Conservation (phyloP, 2,888 invertebrate species). For the Escarpia spicata region DNA sequence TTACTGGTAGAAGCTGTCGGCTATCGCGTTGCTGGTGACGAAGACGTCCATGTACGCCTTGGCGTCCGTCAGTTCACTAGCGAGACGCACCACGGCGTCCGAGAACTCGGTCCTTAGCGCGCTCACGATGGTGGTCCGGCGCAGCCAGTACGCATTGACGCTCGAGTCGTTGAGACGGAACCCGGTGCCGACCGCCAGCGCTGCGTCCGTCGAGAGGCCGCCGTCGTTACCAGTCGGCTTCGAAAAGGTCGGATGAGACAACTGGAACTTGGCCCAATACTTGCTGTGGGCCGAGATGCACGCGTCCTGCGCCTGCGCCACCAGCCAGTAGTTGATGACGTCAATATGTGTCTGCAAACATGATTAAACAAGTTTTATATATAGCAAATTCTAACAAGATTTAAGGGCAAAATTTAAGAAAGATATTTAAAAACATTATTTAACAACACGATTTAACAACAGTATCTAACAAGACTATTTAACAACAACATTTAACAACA, state of each 20-base stretch:
- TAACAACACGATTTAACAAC: too few relatives aligned
- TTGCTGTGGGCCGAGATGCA: background rate
- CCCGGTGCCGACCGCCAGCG: background rate
- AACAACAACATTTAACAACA: too few relatives aligned
- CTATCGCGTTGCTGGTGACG: background rate
- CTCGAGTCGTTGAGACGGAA: background rate
- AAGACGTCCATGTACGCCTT: background rate
- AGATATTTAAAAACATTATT: too few relatives aligned
- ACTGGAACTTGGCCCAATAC: background rate
- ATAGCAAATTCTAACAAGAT: too few relatives aligned
- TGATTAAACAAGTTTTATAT: background rate
- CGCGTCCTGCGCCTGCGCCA: background rate
- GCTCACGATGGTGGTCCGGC: background rate
- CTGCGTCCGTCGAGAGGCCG: background rate
- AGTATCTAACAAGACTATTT: too few relatives aligned
- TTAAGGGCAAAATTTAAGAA: too few relatives aligned
- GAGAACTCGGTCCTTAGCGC: background rate
- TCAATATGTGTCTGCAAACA: background rate
- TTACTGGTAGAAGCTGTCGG: background rate
- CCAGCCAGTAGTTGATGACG: constrained; percentile 4
- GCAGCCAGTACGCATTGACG: background rate
- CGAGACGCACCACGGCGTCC: background rate
- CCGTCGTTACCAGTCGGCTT: background rate
- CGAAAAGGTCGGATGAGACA: background rate
- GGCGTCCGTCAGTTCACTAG: background rate